Percentiles rank a stretch among this genome's conserved stretches.
These are phyloP conservation scores for Eupithecia vulgata DNA, from an alignment of 2,888 invertebrate genomes.

Conservation along the genomic window DNA sequence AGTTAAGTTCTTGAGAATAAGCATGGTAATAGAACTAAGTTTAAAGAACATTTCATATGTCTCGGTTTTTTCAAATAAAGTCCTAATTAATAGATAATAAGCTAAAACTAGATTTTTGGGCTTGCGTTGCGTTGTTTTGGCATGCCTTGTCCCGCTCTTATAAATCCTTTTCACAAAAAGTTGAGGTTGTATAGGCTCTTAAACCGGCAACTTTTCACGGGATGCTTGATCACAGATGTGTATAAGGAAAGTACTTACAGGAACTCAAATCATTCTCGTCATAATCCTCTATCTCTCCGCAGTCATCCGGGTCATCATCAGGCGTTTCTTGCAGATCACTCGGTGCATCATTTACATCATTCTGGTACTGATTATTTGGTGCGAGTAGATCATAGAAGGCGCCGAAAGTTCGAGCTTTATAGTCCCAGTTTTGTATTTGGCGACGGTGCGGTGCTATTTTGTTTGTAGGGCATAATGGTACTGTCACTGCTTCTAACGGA, in stretches of 20 bases:
- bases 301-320: slow-evolving; percentile 69
- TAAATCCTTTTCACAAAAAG: too few species aligned
- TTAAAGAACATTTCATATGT: too few species aligned
- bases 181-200: too few species aligned
- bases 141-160: too few species aligned
- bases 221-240: background rate
- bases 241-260: slow-evolving; percentile 53
- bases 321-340: slow-evolving; percentile 66
- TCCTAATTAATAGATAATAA: too few species aligned
- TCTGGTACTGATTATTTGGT: slow-evolving; percentile 50
- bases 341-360: slow-evolving; percentile 46
- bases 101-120: too few species aligned
- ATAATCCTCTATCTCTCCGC: slow-evolving; percentile 78
- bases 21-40: too few species aligned
- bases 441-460: slow-evolving; percentile 74
- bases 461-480: slow-evolving; percentile 75
- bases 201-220: background rate
- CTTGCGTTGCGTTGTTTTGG: too few species aligned
- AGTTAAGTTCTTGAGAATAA: too few species aligned
- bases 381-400: slow-evolving; percentile 63
- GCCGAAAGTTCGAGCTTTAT: slow-evolving; percentile 65
- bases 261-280: slow-evolving; percentile 77
- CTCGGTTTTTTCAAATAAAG: too few species aligned
- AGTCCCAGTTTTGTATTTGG: slow-evolving; percentile 47
- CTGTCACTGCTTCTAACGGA: slow-evolving; percentile 62